These are phyloP conservation scores for Styela plicata DNA, from an alignment of 23 tunicate genomes.

Conservation along the genomic window DNA sequence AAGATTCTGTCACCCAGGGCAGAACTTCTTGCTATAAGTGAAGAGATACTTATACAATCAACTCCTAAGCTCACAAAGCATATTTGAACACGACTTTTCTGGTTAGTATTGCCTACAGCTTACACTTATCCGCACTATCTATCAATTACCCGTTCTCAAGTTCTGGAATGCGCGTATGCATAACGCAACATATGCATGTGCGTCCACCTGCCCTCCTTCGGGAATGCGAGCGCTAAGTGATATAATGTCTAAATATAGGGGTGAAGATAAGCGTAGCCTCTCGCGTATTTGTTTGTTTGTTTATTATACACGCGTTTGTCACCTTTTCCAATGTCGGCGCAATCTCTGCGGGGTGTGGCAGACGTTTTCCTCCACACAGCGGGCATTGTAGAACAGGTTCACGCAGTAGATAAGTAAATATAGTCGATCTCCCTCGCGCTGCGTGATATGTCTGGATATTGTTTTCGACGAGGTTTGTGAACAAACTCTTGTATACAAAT, in stretches of 20 bases:
- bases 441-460: neutral
- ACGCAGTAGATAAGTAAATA: neutral
- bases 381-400: neutral
- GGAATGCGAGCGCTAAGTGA: constrained; percentile 12
- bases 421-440: neutral
- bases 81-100: too few species aligned
- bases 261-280: neutral
- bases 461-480: neutral
- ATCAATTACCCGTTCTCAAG: too few species aligned
- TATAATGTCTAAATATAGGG: neutral
- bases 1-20: too few species aligned
- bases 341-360: neutral
- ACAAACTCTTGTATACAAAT: too few species aligned
- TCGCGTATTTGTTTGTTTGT: neutral
- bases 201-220: constrained; percentile 27
- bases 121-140: too few species aligned
- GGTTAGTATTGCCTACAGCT: too few species aligned
- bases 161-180: too few species aligned
- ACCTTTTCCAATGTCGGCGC: neutral
- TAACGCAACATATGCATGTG: neutral
- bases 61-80: too few species aligned
- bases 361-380: neutral
- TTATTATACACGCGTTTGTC: neutral
- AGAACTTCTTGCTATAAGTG: too few species aligned
- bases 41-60: too few species aligned